Base-by-base conservation (phyloP, 2,113 vertebrate genomes). In the Pavo muticus region DNA sequence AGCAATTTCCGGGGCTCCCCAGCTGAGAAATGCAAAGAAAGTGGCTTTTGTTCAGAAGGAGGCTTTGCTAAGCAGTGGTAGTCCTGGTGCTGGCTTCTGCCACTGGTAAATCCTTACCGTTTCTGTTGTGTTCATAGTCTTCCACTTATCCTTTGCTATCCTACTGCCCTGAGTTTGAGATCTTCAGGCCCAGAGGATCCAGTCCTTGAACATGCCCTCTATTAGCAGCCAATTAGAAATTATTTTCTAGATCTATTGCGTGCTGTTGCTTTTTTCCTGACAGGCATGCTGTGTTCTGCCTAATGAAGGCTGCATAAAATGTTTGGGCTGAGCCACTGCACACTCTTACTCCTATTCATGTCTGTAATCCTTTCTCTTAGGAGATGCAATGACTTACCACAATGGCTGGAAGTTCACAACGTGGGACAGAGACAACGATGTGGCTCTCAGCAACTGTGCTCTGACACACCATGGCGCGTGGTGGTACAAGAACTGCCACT, bases 401-500 rank as follows among this genome's bases (percentile, higher is more conserved):
- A 98, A 98, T 12, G 98, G 98, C 64, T 98, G 98, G 90, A 98
- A 98, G 75, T 99, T 99, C 96, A 98, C 98, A 8, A 98, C 98
- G 1, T 81, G 98, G 39, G 99, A 99, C 95, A 97, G 97, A 57
- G 99, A 99, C 96, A 99, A 98, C 27, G 99, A 99, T 60, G 98
- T 99, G 23, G 98, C 99, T 6, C 97, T 99, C 32, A 98, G 98
- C 77, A 99, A 98, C 97, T 99, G 99, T 70, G 98, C 98, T 35
- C 93, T 99, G 68, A 98, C 97, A 1, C 99, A 99, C 80, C 98
- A 98, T 1, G 98, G 99, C 0, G 98, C 98, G 3, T 99, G 98
- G 98, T 99, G 98, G 98, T 99, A 98, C 95, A 99, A 98, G 95
- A 99, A 99, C 97, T 99, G 99, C 95, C 98, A 99, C 86, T 92